Evolutionary conservation across 2,797 vertebrate species (phyloP).

Genomic region (Danio tinwini): DNA sequence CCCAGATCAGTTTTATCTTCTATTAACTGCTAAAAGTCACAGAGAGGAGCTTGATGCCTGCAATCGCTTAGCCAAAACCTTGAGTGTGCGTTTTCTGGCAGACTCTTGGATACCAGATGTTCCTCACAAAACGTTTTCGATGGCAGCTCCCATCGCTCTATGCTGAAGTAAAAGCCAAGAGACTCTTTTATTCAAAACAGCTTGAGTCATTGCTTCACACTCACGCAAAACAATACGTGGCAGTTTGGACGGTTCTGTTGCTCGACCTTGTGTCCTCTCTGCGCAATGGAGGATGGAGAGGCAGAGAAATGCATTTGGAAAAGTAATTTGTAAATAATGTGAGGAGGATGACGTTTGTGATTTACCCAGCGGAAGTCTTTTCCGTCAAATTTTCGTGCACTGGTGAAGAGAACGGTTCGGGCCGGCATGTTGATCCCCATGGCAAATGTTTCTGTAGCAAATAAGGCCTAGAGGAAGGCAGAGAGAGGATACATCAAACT

Average conservation of each 20-base stretch:
- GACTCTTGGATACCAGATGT: constrained; percentile 74
- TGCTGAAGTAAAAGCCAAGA: constrained; percentile 29
- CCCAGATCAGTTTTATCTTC: constrained; percentile 44
- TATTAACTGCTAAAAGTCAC: constrained; percentile 31
- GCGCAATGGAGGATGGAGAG: neutral
- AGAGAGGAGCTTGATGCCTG: constrained; percentile 52
- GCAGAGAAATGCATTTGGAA: neutral
- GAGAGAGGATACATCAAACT: neutral
- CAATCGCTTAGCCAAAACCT: constrained; percentile 48
- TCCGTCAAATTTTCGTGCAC: constrained; percentile 95
- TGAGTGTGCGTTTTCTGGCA: constrained; percentile 76
- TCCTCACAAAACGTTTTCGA: constrained; percentile 72
- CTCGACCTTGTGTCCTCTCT: neutral
- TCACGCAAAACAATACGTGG: constrained; percentile 78
- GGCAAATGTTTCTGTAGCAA: constrained; percentile 97
- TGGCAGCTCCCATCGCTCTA: constrained; percentile 60
- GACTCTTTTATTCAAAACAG: constrained; percentile 61
- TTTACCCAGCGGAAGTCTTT: constrained; percentile 97
- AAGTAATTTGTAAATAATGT: neutral
- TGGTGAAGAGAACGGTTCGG: constrained; percentile 97
- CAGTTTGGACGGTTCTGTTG: constrained; percentile 58
- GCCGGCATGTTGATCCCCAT: constrained; percentile 99
- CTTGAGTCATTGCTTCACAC: constrained; percentile 60
- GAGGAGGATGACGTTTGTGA: constrained; percentile 4
- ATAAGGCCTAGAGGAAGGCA: constrained; percentile 85